phyloP scores from a whole-genome alignment of 2,888 invertebrate species.

The Dynastes tityus region DNA sequence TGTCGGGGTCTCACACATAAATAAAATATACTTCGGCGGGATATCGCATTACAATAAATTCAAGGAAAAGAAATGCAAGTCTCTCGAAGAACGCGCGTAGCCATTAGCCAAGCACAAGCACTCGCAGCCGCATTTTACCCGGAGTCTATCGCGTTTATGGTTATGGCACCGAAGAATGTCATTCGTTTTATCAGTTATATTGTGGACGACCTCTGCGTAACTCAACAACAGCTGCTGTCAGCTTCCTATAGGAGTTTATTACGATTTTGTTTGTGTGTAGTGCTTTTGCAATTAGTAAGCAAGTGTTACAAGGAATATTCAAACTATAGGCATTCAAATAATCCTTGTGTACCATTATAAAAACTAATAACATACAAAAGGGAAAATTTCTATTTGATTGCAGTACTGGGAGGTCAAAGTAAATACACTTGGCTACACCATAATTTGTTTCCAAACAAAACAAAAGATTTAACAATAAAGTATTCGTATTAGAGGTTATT shows the following conservation, averaged over 20 bases:
- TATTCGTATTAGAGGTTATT: no score
- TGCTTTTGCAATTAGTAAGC: background rate
- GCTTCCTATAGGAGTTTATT: conserved; percentile 33
- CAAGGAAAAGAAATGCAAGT: conserved; percentile 43
- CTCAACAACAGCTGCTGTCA: conserved; percentile 17
- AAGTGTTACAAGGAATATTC: no score
- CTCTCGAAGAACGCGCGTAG: conserved; percentile 42
- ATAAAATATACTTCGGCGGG: conserved; percentile 35
- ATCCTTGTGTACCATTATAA: no score
- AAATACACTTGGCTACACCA: no score
- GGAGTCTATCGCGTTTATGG: conserved; percentile 44
- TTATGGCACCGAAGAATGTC: conserved; percentile 44
- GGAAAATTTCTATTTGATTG: no score
- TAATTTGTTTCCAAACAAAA: no score
- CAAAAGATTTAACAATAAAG: no score
- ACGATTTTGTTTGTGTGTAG: background rate
- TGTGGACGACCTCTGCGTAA: conserved; percentile 31
- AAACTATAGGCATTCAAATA: no score
- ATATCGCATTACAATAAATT: conserved; percentile 45
- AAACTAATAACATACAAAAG: no score
- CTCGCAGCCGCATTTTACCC: conserved; percentile 37
- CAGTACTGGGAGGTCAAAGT: no score
- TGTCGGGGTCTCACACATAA: conserved; percentile 38
- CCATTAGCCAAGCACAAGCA: conserved; percentile 35
- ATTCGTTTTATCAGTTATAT: conserved; percentile 37